Percentiles rank a stretch among this genome's conserved stretches.
Conservation (phyloP, 2,888 invertebrate genomes). For the Myopa testacea region DNA sequence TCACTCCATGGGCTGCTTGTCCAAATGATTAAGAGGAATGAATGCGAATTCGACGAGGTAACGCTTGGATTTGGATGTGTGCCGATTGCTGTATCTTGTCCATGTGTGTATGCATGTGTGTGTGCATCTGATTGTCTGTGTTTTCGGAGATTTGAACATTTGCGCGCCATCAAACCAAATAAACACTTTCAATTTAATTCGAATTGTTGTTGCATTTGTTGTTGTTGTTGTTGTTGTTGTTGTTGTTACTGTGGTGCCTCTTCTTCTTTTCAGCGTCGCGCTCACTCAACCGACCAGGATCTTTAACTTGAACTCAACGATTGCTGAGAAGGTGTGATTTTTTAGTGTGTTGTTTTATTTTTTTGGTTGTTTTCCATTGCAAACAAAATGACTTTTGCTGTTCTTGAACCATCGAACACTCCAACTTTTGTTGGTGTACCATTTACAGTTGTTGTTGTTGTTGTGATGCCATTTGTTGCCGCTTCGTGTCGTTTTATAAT, state of each 20-base stretch:
- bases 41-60: conserved; percentile 19
- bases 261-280: not conserved
- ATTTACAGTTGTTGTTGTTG: conserved; percentile 16
- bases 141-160: conserved; percentile 9
- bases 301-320: not conserved
- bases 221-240: not conserved
- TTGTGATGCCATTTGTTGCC: not conserved
- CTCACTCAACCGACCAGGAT: not conserved
- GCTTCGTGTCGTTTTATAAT: conserved; percentile 13
- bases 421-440: conserved; percentile 1
- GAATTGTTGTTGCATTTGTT: not conserved
- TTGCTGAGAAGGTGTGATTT: conserved; percentile 34
- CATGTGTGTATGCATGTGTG: not conserved
- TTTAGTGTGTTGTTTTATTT: not conserved
- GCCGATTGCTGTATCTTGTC: not conserved
- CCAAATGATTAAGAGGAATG: conserved; percentile 39
- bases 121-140: not conserved
- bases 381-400: conserved; percentile 35
- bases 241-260: not conserved
- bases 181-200: conserved; percentile 37
- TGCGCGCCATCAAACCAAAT: conserved; percentile 30
- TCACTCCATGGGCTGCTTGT: conserved; percentile 23
- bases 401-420: not conserved
- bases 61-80: not conserved
- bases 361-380: not conserved